phyloP scores from a whole-genome alignment of 2,888 invertebrate genomes.

The Eueremaeus valkanovi region DNA sequence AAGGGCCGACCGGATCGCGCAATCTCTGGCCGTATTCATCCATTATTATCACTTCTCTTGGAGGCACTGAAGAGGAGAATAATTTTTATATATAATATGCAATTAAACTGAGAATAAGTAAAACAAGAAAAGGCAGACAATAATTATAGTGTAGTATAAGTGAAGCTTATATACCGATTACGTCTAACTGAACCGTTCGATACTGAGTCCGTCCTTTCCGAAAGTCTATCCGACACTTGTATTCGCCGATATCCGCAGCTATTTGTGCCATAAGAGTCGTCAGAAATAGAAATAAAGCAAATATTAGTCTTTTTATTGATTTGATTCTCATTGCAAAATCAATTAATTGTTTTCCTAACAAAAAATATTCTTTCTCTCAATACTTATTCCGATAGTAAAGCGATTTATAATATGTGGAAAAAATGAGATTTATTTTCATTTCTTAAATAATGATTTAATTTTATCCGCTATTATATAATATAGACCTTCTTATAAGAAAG shows the following conservation, averaged over 20 bases:
- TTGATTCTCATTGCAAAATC: not conserved
- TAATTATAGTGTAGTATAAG: not conserved
- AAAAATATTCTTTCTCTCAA: too few relatives aligned
- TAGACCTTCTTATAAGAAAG: too few relatives aligned
- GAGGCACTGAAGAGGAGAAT: slow-evolving; percentile 44
- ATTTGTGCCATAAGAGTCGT: too few relatives aligned
- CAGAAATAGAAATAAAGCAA: not conserved
- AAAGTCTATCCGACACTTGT: slow-evolving; percentile 41
- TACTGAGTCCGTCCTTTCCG: slow-evolving; percentile 36
- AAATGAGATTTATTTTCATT: too few relatives aligned
- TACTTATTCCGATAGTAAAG: too few relatives aligned
- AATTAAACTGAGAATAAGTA: not conserved
- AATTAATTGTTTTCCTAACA: too few relatives aligned
- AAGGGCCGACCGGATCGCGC: slow-evolving; percentile 46
- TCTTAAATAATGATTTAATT: too few relatives aligned
- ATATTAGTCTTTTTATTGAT: not conserved
- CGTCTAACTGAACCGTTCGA: slow-evolving; percentile 37
- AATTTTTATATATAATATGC: not conserved
- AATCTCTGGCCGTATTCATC: slow-evolving; percentile 47
- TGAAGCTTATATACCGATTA: slow-evolving; percentile 19
- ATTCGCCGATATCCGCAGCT: slow-evolving; percentile 40
- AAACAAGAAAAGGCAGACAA: not conserved
- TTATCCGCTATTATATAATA: too few relatives aligned
- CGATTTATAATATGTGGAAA: too few relatives aligned
- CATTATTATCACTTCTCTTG: slow-evolving; percentile 47